Evolutionary conservation across 2,113 vertebrate genomes (phyloP).

Genomic region (Nerophis lumbriciformis): DNA sequence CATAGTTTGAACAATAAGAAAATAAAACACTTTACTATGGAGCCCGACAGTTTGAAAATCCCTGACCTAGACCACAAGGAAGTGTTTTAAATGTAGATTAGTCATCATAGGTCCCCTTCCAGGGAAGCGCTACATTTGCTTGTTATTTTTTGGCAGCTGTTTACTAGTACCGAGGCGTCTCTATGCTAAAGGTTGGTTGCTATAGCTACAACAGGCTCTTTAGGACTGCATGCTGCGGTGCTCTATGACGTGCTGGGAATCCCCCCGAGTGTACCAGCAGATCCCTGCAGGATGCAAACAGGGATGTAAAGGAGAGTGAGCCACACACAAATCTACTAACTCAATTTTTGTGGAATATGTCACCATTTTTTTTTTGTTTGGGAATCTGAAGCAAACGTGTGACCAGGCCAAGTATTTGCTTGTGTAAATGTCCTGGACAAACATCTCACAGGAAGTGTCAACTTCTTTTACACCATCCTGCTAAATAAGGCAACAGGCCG

Average conservation of each 20-base stretch:
- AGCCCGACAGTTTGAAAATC: too few species aligned
- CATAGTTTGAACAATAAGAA: too few species aligned
- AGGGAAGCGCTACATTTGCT: too few species aligned
- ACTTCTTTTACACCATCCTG: conserved; percentile 84
- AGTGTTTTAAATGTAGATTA: too few species aligned
- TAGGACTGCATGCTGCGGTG: conserved; percentile 38
- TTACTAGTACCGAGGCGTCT: conserved; percentile 32
- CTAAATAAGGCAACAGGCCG: conserved; percentile 85
- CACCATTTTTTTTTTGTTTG: not conserved
- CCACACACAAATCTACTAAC: not conserved
- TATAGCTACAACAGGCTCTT: conserved; percentile 44
- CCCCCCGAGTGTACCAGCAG: conserved; percentile 40
- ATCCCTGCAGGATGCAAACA: conserved; percentile 31
- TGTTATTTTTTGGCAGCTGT: conserved; percentile 27
- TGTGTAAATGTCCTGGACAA: conserved; percentile 64
- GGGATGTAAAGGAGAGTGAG: conserved; percentile 24
- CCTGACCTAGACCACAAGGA: too few species aligned
- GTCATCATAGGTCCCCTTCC: too few species aligned
- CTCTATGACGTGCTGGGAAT: conserved; percentile 54
- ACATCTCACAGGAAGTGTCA: conserved; percentile 67
- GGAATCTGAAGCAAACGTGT: conserved; percentile 32
- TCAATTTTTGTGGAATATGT: too few species aligned
- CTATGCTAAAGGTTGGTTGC: conserved; percentile 44
- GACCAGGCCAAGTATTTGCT: conserved; percentile 51
- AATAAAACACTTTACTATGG: too few species aligned